Conservation (phyloP, 2,113 vertebrate species). For the western clawed frog (Xenopus tropicalis) region DNA sequence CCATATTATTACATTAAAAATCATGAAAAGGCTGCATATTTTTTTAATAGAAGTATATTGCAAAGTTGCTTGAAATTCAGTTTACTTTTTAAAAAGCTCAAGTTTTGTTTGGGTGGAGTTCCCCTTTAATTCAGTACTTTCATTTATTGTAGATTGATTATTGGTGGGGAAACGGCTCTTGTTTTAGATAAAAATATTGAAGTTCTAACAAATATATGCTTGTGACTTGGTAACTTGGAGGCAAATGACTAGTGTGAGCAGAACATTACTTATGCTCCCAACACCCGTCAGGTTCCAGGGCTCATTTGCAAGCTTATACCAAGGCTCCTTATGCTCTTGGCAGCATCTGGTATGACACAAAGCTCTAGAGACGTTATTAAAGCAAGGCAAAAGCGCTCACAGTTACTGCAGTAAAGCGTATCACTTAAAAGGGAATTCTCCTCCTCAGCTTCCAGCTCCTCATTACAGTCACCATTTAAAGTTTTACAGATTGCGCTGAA, state of each 20-base stretch:
- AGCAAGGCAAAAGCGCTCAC: background rate
- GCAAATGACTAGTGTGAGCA: background rate
- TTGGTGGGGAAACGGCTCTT: too few relatives aligned
- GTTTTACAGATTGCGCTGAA: background rate
- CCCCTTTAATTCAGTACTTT: too few relatives aligned
- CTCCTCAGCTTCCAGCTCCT: background rate
- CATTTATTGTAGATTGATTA: too few relatives aligned
- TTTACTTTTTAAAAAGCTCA: too few relatives aligned
- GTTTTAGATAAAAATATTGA: too few relatives aligned
- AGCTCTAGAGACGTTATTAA: conserved; percentile 31
- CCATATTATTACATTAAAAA: too few relatives aligned
- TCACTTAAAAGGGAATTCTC: conserved; percentile 7
- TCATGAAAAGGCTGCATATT: too few relatives aligned
- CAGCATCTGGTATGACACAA: conserved; percentile 8
- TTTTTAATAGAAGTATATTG: too few relatives aligned
- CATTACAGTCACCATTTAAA: background rate
- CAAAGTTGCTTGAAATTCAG: too few relatives aligned
- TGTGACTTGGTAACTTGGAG: background rate
- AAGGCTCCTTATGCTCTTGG: background rate
- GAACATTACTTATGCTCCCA: background rate
- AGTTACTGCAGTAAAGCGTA: conserved; percentile 22
- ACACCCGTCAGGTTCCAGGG: background rate
- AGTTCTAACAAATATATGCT: too few relatives aligned
- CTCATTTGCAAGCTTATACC: conserved; percentile 2
- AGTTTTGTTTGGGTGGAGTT: too few relatives aligned